phyloP scores from a whole-genome alignment of 1,140 invertebrate genomes.

The Drosophila melanogaster region Release_6_plus_ISO1_MT NT_037436.4:8625501-8626000 shows the following conservation, averaged over 20 bases:
- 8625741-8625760: conserved; percentile 13
- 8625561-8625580: conserved; percentile 26
- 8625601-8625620: conserved; percentile 32
- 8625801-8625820: too few relatives aligned
- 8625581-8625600: conserved; percentile 10
- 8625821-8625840: too few relatives aligned
- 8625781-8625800: conserved; percentile 7
- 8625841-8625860: background rate
- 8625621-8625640: conserved; percentile 67
- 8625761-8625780: background rate
- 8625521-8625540: conserved; percentile 54
- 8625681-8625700: conserved; percentile 42
- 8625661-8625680: conserved; percentile 68
- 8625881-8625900: background rate
- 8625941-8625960: background rate
- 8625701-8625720: conserved; percentile 36
- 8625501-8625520: conserved; percentile 11
- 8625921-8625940: background rate
- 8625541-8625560: conserved; percentile 58
- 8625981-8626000: background rate
- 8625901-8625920: conserved; percentile 10
- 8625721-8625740: conserved; percentile 28
- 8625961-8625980: background rate
- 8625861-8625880: background rate
- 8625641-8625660: conserved; percentile 62